Base-by-base conservation (phyloP, 2,797 vertebrate species). In the Cirrhinus molitorella region DNA sequence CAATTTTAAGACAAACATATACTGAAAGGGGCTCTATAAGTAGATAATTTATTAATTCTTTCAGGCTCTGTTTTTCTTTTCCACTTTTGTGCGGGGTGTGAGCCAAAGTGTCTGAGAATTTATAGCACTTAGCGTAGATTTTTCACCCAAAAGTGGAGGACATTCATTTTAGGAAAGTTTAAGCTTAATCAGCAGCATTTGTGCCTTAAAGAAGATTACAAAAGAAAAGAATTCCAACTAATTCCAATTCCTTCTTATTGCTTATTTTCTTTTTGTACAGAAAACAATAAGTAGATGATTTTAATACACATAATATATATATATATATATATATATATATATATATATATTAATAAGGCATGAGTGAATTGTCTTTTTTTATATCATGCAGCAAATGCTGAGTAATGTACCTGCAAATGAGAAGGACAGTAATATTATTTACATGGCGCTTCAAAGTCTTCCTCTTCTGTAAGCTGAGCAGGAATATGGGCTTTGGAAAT, bases 401-500 rank as follows among this genome's bases (percentile, higher is more conserved):
- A 68, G 21, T 70, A 77, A 83, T 84, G 67, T 34, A 7, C 28
- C 45, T 79, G 51, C 73, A 81, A 75, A 79, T 31, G 45, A 57
- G 37, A 55, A 23, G 34, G 67, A 45, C 37, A 21, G 59, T 73
- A 77, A 77, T 85, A 78, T 71, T 79, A 79, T 63, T 78, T 85
- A 55, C 12, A 74, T 43, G 31, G 59, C 13, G 13, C 47, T 40
- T 83, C 47, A 72, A 43, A 77, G 79, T 51, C 43, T 43, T 43
- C 75, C 40, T 43, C 25, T 57, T 67, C 63, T 23, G 19, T 61
- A 70, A 83, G 51, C 40, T 53, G 23, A 83, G 73, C 77, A 66
- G 40, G 55, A 81, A 67, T 45, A 61, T 34, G 21, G 55, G 68
- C 31, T 72, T 25, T 47, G 40, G 5, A 63, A 85, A 47, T 59